phyloP scores from a whole-genome alignment of 2,113 vertebrate genomes.

The Hepsetus odoe region DNA sequence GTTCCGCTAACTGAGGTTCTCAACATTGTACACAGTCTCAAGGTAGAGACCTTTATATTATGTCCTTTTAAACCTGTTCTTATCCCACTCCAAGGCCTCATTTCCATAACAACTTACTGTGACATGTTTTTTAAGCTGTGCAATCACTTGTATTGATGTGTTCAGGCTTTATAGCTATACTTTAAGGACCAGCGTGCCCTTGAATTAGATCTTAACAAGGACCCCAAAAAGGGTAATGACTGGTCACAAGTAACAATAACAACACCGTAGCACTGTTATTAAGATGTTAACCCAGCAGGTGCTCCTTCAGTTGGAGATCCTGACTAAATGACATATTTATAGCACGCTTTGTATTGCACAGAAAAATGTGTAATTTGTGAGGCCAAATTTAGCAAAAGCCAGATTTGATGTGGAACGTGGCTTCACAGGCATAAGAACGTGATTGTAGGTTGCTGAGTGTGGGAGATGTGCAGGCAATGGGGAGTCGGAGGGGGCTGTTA shows the following conservation, averaged over 20 bases:
- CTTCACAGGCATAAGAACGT: background rate
- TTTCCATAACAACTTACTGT: too few species aligned
- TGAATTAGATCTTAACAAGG: background rate
- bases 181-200: background rate
- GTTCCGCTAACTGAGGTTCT: too few species aligned
- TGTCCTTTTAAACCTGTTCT: too few species aligned
- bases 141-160: too few species aligned
- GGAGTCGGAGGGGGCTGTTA: background rate
- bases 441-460: slow-evolving; percentile 38
- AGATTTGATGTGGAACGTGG: background rate
- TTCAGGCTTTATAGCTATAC: background rate
- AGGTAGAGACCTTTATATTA: too few species aligned
- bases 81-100: too few species aligned
- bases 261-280: background rate
- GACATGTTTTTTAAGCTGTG: too few species aligned
- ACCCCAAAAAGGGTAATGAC: background rate
- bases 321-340: slow-evolving; percentile 4
- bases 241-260: background rate
- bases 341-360: background rate
- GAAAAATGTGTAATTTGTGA: slow-evolving; percentile 10
- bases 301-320: background rate
- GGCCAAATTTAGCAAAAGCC: slow-evolving; percentile 7
- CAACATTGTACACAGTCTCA: too few species aligned
- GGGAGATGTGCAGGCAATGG: background rate
- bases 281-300: background rate